phyloP scores from a whole-genome alignment of 2,113 vertebrate species.

The Pampusana beccarii region DNA sequence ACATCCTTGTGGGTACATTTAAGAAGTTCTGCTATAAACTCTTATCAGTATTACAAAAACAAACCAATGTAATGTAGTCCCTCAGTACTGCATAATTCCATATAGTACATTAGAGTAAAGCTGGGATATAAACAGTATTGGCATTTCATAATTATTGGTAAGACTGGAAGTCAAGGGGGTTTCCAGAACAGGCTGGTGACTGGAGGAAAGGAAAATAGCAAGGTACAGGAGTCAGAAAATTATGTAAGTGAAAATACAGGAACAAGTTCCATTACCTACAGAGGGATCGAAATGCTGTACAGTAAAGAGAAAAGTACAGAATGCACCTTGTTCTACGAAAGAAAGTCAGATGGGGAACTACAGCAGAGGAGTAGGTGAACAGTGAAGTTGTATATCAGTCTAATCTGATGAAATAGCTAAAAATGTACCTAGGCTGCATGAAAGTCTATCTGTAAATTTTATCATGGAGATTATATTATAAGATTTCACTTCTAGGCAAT shows the following conservation, averaged over 20 bases:
- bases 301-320: not conserved
- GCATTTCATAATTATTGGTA: not conserved
- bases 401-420: slow-evolving; percentile 21
- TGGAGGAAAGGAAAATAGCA: not conserved
- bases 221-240: not conserved
- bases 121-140: not conserved
- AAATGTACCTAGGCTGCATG: slow-evolving; percentile 7
- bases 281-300: not conserved
- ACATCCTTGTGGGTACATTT: not conserved
- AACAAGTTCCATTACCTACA: not conserved
- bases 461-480: not conserved
- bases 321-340: not conserved
- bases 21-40: not conserved
- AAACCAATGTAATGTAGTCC: not conserved
- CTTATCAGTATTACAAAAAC: not conserved
- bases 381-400: not conserved
- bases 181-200: not conserved
- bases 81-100: not conserved
- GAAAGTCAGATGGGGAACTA: not conserved
- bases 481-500: not conserved
- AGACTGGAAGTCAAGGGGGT: not conserved
- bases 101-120: not conserved
- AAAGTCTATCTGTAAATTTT: slow-evolving; percentile 8
- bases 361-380: not conserved
- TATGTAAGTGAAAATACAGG: not conserved